Conservation (phyloP, 1,140 invertebrate genomes). For the Leptinotarsa defecta region DNA sequence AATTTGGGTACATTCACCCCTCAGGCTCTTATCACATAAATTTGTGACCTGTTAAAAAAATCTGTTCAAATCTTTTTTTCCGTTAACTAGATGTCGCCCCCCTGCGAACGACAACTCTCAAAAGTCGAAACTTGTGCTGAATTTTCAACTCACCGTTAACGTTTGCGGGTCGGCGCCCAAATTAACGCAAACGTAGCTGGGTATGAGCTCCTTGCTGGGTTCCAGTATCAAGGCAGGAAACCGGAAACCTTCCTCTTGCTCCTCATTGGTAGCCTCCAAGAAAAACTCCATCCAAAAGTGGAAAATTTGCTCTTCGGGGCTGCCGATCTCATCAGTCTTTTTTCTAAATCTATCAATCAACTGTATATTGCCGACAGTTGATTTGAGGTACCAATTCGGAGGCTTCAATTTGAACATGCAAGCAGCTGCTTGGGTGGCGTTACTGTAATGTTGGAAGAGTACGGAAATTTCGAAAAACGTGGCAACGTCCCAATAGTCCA, state of each 20-base stretch:
- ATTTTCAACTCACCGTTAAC: constrained; percentile 61
- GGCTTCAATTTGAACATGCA: constrained; percentile 99
- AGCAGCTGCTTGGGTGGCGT: constrained; percentile 96
- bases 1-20: constrained; percentile 77
- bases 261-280: constrained; percentile 84
- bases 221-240: constrained; percentile 93
- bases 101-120: too few relatives aligned
- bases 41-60: constrained; percentile 69
- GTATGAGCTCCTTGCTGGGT: constrained; percentile 90
- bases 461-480: constrained; percentile 99
- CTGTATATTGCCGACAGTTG: constrained; percentile 96
- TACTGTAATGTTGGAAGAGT: constrained; percentile 94
- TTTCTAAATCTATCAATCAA: constrained; percentile 55
- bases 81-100: too few relatives aligned
- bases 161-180: constrained; percentile 90
- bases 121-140: too few relatives aligned
- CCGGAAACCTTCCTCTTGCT: constrained; percentile 72
- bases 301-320: constrained; percentile 86
- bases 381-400: constrained; percentile 98
- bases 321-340: constrained; percentile 45
- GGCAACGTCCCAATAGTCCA: constrained; percentile 99
- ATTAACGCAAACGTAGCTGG: constrained; percentile 94
- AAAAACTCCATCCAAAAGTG: constrained; percentile 99
- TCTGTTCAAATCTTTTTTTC: not conserved
- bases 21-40: constrained; percentile 78